Base-by-base conservation (phyloP, 2,797 vertebrate species). In the Macropodus opercularis region DNA sequence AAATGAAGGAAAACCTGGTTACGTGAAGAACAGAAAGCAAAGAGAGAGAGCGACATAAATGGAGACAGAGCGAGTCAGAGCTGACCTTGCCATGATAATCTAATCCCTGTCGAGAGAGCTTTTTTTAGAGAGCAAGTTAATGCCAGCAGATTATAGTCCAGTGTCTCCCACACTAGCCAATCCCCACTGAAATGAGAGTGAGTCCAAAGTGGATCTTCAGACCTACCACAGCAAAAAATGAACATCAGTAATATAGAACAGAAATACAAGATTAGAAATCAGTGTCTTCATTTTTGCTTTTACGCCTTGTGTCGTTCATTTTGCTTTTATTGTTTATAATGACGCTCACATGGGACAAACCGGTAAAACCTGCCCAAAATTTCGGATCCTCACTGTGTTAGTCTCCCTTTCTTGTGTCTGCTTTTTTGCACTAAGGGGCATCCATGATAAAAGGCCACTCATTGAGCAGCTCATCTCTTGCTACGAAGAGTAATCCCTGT, bases 111-210 rank as follows among this genome's bases (percentile, higher is more conserved):
- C 76, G 87, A 92, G 90, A 92, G 90, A 89, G 90, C 91, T 93
- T 93, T 93, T 93, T 93, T 92, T 92, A 93, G 91, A 93, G 90
- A 89, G 90, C 90, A 93, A 92, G 88, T 92, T 93, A 93, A 93
- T 93, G 89, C 91, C 83, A 74, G 78, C 90, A 91, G 92, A 93
- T 93, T 93, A 93, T 87, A 86, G 87, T 85, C 80, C 83, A 86
- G 85, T 90, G 86, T 87, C 88, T 89, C 89, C 90, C 84, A 89
- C 81, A 83, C 80, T 75, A 68, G 90, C 90, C 90, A 90, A 87
- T 90, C 86, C 88, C 75, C 79, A 77, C 66, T 34, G 58, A 86
- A 85, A 85, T 81, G 63, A 84, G 70, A 78, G 77, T 54, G 54
- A 59, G 53, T 67, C 68, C 68, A 43, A 50, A 31, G 27, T 77